A percentile compares a stretch with the other conserved stretches of the same genome.
phyloP scores from a whole-genome alignment of 2,888 invertebrate species.

The Drosophila tripunctata region DNA sequence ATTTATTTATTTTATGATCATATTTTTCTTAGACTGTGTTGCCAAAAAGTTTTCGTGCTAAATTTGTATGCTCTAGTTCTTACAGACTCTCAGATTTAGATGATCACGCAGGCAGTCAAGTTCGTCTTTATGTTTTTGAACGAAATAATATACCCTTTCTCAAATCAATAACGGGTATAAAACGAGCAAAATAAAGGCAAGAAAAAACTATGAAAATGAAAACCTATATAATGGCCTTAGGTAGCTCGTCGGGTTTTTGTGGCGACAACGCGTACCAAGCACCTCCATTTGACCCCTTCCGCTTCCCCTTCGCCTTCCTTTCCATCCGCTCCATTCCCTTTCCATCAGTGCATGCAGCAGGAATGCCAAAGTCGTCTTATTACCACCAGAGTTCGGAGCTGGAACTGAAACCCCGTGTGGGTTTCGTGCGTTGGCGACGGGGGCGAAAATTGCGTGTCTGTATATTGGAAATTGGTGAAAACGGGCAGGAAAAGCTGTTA shows the following conservation, averaged over 20 bases:
- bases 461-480: constrained; percentile 52
- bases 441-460: constrained; percentile 67
- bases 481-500: constrained; percentile 34
- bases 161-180: background rate
- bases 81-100: too few relatives aligned
- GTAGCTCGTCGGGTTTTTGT: constrained; percentile 30
- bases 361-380: constrained; percentile 48
- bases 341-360: background rate
- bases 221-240: constrained; percentile 56
- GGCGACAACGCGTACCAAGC: constrained; percentile 76
- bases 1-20: too few relatives aligned
- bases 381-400: constrained; percentile 34
- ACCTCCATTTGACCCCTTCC: constrained; percentile 29
- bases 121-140: too few relatives aligned
- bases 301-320: background rate
- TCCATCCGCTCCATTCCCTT: background rate
- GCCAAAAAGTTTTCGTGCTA: too few relatives aligned
- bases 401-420: background rate
- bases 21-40: too few relatives aligned
- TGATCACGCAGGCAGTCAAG: too few relatives aligned
- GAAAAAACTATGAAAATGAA: constrained; percentile 61
- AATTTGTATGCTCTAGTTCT: too few relatives aligned
- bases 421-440: constrained; percentile 40
- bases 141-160: background rate
- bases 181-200: background rate